phyloP scores from a whole-genome alignment of 2,113 vertebrate genomes.

The Silurus meridionalis region DNA sequence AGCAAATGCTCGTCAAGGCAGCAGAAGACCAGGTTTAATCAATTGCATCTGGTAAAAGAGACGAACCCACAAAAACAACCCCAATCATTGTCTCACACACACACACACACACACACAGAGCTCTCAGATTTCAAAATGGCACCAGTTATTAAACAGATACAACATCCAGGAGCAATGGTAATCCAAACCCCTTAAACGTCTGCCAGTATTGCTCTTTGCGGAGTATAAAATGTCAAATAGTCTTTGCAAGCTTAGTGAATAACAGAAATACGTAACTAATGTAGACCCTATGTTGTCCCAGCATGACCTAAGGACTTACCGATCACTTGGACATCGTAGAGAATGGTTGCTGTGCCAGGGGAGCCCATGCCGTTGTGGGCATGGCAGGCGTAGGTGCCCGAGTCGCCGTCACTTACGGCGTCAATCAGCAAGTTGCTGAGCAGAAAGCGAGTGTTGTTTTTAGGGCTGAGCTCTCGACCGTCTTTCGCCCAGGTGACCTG shows the following conservation, averaged over 20 bases:
- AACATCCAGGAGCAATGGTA: not conserved
- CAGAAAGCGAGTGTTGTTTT: constrained; percentile 91
- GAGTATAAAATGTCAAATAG: not conserved
- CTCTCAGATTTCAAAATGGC: constrained; percentile 26
- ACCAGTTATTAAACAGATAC: constrained; percentile 14
- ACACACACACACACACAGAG: constrained; percentile 16
- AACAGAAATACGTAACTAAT: not conserved
- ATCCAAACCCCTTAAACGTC: not conserved
- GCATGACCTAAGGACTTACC: constrained; percentile 75
- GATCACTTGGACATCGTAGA: constrained; percentile 92
- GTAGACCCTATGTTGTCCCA: not conserved
- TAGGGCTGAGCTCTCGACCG: constrained; percentile 73
- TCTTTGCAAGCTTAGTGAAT: not conserved
- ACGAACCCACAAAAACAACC: constrained; percentile 70
- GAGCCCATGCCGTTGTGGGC: constrained; percentile 86
- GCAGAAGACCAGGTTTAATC: constrained; percentile 70
- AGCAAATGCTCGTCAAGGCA: constrained; percentile 68
- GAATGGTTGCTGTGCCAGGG: constrained; percentile 73
- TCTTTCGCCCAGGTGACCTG: constrained; percentile 94
- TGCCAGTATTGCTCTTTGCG: not conserved
- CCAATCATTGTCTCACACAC: constrained; percentile 62
- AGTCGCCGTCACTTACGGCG: constrained; percentile 83
- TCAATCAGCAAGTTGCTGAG: constrained; percentile 96
- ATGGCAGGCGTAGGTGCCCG: constrained; percentile 86
- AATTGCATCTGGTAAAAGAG: constrained; percentile 69